phyloP scores from a whole-genome alignment of 2,888 invertebrate genomes.

The Notodonta dromedarius region DNA sequence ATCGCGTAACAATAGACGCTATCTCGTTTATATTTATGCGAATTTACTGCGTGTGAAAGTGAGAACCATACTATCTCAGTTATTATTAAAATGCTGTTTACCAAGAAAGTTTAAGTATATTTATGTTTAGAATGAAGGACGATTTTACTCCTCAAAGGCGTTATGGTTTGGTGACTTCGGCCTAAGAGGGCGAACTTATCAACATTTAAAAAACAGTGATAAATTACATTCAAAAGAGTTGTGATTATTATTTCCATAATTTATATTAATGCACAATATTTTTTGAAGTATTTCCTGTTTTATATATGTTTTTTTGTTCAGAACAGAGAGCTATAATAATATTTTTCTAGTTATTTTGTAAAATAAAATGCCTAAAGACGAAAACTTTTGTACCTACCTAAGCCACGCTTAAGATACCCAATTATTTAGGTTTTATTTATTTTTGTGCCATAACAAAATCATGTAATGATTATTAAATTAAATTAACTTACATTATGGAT shows the following conservation, averaged over 20 bases:
- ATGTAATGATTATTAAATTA: slow-evolving; percentile 1
- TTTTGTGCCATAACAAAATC: not conserved
- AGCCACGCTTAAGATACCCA: no score
- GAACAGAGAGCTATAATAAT: no score
- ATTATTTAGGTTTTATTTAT: not conserved
- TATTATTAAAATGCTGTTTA: not conserved
- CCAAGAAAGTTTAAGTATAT: not conserved
- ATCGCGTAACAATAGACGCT: slow-evolving; percentile 19
- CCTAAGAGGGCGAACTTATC: no score
- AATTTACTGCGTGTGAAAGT: slow-evolving; percentile 1
- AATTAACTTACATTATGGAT: not conserved
- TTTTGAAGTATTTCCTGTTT: not conserved
- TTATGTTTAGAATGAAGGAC: not conserved
- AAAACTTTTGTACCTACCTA: not conserved
- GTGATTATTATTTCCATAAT: not conserved
- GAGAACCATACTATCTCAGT: not conserved
- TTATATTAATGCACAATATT: not conserved
- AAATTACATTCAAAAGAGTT: not conserved
- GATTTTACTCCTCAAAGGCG: not conserved
- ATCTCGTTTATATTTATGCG: slow-evolving; percentile 5
- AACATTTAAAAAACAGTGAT: no score
- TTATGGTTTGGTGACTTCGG: no score
- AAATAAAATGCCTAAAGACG: not conserved
- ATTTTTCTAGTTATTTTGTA: not conserved
- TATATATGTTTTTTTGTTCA: not conserved